Conservation (phyloP, 2,113 vertebrate genomes). For the Onychorhynchus coronatus region DNA sequence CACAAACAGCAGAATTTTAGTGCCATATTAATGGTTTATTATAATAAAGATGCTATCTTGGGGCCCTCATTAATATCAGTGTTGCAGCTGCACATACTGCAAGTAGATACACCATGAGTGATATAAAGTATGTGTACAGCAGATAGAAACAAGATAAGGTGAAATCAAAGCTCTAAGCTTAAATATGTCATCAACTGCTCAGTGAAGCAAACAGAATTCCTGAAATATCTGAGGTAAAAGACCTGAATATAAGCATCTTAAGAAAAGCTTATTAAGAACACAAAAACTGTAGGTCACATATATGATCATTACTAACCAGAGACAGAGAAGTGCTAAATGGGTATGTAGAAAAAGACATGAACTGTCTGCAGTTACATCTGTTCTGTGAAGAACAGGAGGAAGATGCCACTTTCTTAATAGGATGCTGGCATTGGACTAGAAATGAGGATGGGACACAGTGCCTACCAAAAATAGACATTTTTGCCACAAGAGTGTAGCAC, state of each 20-base stretch:
- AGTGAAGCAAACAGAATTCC: neutral
- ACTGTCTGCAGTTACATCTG: neutral
- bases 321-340: neutral
- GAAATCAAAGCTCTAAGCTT: conserved; percentile 1
- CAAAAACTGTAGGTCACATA: neutral
- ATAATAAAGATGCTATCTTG: conserved; percentile 36
- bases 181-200: neutral
- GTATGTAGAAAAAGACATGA: neutral
- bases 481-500: neutral
- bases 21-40: neutral
- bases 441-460: rapidly evolving
- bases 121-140: neutral
- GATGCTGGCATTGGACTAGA: neutral
- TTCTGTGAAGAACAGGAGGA: neutral
- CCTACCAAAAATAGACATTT: neutral
- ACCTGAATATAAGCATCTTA: neutral
- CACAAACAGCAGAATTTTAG: neutral
- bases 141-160: conserved; percentile 11
- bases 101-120: neutral
- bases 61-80: neutral
- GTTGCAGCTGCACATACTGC: neutral
- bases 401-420: neutral
- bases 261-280: neutral
- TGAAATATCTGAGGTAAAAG: neutral
- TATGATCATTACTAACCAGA: neutral